Evolutionary conservation across 1,140 invertebrate species (phyloP).

Genomic region (Heliconius melpomene): DNA sequence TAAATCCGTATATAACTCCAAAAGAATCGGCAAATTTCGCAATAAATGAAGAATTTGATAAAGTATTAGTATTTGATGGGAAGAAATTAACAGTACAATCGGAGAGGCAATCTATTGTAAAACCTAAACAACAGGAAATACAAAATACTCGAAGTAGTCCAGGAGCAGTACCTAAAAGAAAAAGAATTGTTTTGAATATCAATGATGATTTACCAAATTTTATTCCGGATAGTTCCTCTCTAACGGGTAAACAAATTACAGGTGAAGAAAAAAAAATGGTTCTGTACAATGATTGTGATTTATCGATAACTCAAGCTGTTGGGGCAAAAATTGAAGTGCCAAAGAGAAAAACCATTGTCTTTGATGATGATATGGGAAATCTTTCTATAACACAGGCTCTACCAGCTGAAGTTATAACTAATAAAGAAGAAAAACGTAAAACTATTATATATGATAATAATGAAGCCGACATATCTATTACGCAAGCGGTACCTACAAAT

Average conservation of each 20-base stretch:
- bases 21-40: slow-evolving; percentile 58
- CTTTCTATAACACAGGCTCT: slow-evolving; percentile 50
- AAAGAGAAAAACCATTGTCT: slow-evolving; percentile 43
- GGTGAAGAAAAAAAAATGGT: slow-evolving; percentile 24
- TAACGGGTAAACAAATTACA: background rate
- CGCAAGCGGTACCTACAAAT: slow-evolving; percentile 44
- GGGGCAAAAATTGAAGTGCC: slow-evolving; percentile 25
- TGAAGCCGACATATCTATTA: slow-evolving; percentile 46
- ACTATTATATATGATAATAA: slow-evolving; percentile 42
- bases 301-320: slow-evolving; percentile 49
- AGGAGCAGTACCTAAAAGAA: slow-evolving; percentile 43
- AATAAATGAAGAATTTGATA: slow-evolving; percentile 54
- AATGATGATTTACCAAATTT: slow-evolving; percentile 65
- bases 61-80: slow-evolving; percentile 71
- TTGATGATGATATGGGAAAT: slow-evolving; percentile 41
- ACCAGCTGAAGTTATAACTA: slow-evolving; percentile 36
- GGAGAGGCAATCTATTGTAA: slow-evolving; percentile 41
- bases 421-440: slow-evolving; percentile 36
- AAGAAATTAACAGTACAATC: slow-evolving; percentile 61
- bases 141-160: background rate
- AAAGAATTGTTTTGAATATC: slow-evolving; percentile 58
- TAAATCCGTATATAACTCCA: slow-evolving; percentile 62
- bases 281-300: slow-evolving; percentile 44
- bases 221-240: slow-evolving; percentile 4
- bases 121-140: slow-evolving; percentile 17